Percentiles rank a stretch among this genome's conserved stretches.
Conservation (phyloP, 2,797 vertebrate genomes). For the Pachyuromys duprasi region DNA sequence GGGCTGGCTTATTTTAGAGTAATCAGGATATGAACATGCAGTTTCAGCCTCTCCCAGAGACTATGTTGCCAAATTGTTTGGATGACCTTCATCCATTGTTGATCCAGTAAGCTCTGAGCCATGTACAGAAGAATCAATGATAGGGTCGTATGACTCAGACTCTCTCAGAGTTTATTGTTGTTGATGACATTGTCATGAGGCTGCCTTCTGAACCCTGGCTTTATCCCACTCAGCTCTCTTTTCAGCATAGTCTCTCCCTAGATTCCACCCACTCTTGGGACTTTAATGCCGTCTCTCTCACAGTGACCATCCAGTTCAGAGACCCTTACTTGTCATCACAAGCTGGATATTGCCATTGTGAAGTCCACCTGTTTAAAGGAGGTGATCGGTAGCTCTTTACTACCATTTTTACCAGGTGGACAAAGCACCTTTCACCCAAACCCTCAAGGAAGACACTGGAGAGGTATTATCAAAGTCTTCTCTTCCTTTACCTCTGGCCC, state of each 20-base stretch:
- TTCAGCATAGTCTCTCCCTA: neutral
- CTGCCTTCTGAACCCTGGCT: neutral
- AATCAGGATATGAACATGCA: neutral
- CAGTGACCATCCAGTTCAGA: neutral
- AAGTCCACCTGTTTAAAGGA: neutral
- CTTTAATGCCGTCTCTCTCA: neutral
- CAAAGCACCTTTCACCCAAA: neutral
- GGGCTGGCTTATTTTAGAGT: neutral
- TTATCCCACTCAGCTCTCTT: neutral
- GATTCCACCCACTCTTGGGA: neutral
- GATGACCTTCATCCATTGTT: constrained; percentile 22
- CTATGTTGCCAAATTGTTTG: constrained; percentile 42
- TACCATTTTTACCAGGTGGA: neutral
- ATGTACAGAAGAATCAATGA: neutral
- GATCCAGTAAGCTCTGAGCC: neutral
- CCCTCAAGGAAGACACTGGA: neutral
- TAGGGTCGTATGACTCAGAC: neutral
- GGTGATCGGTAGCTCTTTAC: neutral
- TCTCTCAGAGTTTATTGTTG: neutral
- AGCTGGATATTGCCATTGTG: neutral
- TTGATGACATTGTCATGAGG: neutral
- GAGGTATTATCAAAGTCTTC: neutral
- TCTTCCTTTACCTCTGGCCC: neutral
- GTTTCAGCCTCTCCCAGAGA: neutral
- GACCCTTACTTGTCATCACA: neutral